These are phyloP conservation scores for Pleuronectes platessa DNA, from an alignment of 2,113 vertebrate species.

Conservation along the genomic window DNA sequence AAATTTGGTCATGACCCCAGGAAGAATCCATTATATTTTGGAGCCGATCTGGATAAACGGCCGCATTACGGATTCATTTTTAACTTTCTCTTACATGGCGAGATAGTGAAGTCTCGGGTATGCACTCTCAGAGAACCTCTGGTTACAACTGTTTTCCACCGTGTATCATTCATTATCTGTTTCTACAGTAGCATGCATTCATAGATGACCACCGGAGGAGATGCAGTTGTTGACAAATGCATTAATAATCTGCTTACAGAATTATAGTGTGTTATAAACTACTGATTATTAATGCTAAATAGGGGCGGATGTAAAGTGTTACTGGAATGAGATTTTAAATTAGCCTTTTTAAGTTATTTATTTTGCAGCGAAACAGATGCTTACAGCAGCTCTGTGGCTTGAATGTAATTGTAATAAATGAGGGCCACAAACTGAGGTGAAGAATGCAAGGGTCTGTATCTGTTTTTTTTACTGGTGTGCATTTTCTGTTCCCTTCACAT, in stretches of 20 bases:
- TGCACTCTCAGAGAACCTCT: neutral
- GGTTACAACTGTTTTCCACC: neutral
- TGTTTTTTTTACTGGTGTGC: neutral
- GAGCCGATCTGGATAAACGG: too few species aligned
- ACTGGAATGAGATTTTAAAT: neutral
- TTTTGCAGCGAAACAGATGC: slow-evolving; percentile 3
- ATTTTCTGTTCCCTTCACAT: slow-evolving; percentile 10
- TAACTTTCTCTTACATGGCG: too few species aligned
- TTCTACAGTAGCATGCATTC: neutral
- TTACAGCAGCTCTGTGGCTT: neutral
- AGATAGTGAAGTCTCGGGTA: too few species aligned
- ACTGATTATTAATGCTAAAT: neutral
- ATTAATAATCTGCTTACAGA: neutral
- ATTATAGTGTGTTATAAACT: neutral
- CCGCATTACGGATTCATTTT: too few species aligned
- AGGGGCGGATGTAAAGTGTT: neutral
- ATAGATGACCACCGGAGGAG: neutral
- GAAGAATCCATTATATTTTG: too few species aligned
- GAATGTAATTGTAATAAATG: neutral
- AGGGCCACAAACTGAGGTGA: neutral
- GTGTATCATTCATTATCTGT: neutral
- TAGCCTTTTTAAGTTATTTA: neutral
- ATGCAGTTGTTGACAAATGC: neutral
- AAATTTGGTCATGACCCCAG: too few species aligned
- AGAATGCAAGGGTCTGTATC: neutral